Conservation (phyloP, 2,888 invertebrate species). For the Acanthosepion esculentum region DNA sequence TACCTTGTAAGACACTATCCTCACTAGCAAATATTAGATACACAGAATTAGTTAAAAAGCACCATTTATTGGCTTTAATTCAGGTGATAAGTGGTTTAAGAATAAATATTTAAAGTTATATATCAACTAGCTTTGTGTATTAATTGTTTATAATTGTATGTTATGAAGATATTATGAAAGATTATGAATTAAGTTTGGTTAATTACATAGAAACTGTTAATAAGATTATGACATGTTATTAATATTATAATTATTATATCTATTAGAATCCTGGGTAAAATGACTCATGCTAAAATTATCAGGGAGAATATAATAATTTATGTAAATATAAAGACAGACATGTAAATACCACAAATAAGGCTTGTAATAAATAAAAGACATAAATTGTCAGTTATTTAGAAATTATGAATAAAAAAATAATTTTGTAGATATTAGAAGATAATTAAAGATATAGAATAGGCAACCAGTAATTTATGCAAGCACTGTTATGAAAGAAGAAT, state of each 20-base stretch:
- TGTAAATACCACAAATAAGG: not conserved
- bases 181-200: not conserved
- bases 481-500: not conserved
- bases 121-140: too few species aligned
- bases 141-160: too few species aligned
- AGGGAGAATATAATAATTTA: not conserved
- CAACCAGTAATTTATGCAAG: not conserved
- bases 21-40: too few species aligned
- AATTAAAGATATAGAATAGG: not conserved
- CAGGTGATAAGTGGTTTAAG: too few species aligned
- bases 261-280: not conserved
- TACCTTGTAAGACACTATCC: too few species aligned
- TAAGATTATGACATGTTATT: not conserved
- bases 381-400: not conserved
- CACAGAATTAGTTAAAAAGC: too few species aligned
- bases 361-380: not conserved
- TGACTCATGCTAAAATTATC: not conserved
- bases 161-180: too few species aligned
- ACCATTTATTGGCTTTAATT: too few species aligned
- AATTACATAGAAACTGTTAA: not conserved
- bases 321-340: not conserved
- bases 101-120: too few species aligned
- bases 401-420: not conserved
- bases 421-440: not conserved
- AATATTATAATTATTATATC: not conserved